phyloP scores from a whole-genome alignment of 2,888 invertebrate species.

The Sinopyrophorus schimmeli region DNA sequence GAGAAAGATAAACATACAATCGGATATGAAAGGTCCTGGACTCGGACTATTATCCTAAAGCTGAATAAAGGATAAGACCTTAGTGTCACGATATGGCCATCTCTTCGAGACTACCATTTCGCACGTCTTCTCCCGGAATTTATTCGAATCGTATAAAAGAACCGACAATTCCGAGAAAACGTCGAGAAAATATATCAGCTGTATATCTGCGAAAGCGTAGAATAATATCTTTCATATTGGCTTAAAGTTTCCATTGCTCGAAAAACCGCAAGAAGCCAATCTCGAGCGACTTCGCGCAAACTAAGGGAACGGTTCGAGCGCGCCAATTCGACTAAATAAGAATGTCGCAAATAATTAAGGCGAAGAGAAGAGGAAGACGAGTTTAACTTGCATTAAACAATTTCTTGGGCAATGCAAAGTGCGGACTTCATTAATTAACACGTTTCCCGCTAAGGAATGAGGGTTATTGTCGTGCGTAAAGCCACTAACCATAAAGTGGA shows the following conservation, averaged over 20 bases:
- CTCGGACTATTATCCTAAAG: slow-evolving; percentile 35
- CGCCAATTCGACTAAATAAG: slow-evolving; percentile 8
- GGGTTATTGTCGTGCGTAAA: slow-evolving; percentile 33
- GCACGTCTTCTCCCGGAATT: slow-evolving; percentile 46
- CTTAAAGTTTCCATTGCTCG: slow-evolving; percentile 6
- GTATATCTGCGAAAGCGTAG: slow-evolving; percentile 41
- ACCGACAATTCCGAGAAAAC: slow-evolving; percentile 44
- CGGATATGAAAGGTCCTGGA: slow-evolving; percentile 30
- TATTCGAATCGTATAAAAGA: slow-evolving; percentile 45
- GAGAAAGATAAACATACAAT: slow-evolving; percentile 28
- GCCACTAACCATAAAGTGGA: slow-evolving; percentile 31
- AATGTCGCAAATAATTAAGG: slow-evolving; percentile 10
- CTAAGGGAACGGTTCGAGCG: too few relatives aligned
- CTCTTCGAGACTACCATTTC: slow-evolving; percentile 42
- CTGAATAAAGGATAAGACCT: slow-evolving; percentile 38
- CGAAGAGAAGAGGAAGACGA: slow-evolving; percentile 19
- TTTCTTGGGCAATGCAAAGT: slow-evolving; percentile 31
- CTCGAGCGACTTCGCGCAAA: too few relatives aligned
- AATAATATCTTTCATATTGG: slow-evolving; percentile 36
- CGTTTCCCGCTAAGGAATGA: slow-evolving; percentile 32
- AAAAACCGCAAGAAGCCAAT: slow-evolving; percentile 5
- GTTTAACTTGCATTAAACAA: slow-evolving; percentile 33
- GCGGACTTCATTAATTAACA: slow-evolving; percentile 39
- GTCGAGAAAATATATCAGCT: slow-evolving; percentile 42
- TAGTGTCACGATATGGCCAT: slow-evolving; percentile 42